Evolutionary conservation across 1,140 invertebrate species (phyloP), one percentile per base, ranked within the genome.

Genomic region (Ephestia elutella): DNA sequence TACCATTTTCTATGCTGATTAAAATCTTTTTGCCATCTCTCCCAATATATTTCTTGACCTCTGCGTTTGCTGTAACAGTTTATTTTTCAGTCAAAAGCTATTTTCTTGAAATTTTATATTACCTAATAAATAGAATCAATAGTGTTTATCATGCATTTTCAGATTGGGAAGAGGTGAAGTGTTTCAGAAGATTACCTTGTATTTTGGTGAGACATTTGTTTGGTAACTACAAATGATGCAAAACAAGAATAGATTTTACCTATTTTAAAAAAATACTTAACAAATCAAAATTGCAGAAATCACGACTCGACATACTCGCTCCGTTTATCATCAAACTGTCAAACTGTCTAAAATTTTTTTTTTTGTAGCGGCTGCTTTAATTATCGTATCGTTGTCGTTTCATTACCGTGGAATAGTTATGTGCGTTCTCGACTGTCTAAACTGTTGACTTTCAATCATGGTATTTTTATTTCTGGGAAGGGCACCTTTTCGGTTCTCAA

Each of bases 1-100:
- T 89, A 96, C 95, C 96, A 89, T 96, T 94, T 89, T 95, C 93
- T 64, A 97, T 97, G 13, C 93, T 93, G 62, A 97, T 91, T 91
- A 97, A 82, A 17, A 94, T 90, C 56, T 95, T 91, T 85, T 94
- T 95, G 21, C 95, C 95, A 85, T 95, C 94, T 63, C 93, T 92
- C 63, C 93, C 92, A 66, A 97, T 96, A 78, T 95, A 93, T 78
- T 94, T 94, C 68, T 92, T 92, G 38, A 97, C 86, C 56, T 93
- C 91, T 68, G 94, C 92, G 90, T 97, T 97, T 11, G 95, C 96
- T 96, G 78, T 70, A 92, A 92, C 59, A 70, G 7, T 44, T 50
- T 13, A 25, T n/a, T 25, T 25, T 0, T 53, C 10, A 13, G 21
- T 25, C 2, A 25, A 25, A n/a, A n/a, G n/a, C n/a, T n/a, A n/a